phyloP scores from a whole-genome alignment of 1,140 invertebrate genomes.

The Nephila pilipes region DNA sequence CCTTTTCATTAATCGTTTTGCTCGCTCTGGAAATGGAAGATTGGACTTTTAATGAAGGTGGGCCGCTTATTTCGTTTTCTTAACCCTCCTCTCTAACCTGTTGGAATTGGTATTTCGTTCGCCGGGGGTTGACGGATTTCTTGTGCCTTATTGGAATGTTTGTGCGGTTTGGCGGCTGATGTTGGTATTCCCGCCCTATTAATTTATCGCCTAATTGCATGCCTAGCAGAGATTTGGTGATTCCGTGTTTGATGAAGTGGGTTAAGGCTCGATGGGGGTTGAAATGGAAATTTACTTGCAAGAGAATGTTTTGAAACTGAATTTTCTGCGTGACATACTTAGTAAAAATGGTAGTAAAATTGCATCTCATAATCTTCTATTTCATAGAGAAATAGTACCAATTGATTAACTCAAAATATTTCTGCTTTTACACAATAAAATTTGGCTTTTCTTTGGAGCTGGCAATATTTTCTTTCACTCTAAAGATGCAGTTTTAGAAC shows the following conservation, averaged over 20 bases:
- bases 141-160: conserved; percentile 26
- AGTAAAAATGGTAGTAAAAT: no score
- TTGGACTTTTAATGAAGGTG: conserved; percentile 31
- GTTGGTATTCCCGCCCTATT: not conserved
- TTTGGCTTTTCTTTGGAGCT: no score
- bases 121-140: not conserved
- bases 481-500: no score
- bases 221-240: not conserved
- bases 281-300: not conserved
- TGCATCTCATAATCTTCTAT: no score
- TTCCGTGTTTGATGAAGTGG: not conserved
- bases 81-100: not conserved
- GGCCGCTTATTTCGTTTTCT: not conserved
- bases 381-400: no score
- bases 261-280: not conserved
- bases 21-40: conserved; percentile 9
- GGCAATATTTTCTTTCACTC: no score
- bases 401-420: no score
- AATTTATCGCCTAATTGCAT: conserved; percentile 23
- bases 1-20: conserved; percentile 57
- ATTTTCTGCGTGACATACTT: no score
- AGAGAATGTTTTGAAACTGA: not conserved
- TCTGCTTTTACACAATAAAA: no score
- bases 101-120: conserved; percentile 35
- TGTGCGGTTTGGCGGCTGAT: not conserved